These are phyloP conservation scores for Bombus soroeensis DNA, from an alignment of 1,140 invertebrate species.

Conservation along the genomic window DNA sequence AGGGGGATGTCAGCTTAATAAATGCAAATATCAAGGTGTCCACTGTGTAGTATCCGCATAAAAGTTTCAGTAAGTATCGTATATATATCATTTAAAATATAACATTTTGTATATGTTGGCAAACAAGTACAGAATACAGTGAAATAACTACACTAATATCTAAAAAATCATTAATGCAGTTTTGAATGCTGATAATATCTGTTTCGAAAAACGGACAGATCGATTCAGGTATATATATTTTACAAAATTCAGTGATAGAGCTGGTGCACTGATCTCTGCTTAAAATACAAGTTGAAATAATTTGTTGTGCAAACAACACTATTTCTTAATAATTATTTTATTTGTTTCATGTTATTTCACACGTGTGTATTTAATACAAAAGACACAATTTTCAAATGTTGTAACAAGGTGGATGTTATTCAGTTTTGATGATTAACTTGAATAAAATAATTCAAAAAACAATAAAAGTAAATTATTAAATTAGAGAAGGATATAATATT, in stretches of 20 bases:
- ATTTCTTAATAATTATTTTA: conserved; percentile 8
- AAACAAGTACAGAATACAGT: conserved; percentile 5
- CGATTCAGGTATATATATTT: conserved; percentile 29
- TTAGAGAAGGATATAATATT: neutral
- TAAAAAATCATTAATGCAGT: conserved; percentile 1
- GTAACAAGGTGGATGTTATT: conserved; percentile 70
- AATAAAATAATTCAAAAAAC: neutral
- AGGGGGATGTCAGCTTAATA: conserved; percentile 66
- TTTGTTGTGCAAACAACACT: neutral
- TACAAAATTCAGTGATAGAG: neutral
- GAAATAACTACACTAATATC: conserved; percentile 39
- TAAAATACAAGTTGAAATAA: conserved; percentile 8
- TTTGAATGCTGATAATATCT: conserved; percentile 18
- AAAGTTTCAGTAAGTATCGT: conserved; percentile 66
- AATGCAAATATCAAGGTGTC: conserved; percentile 66
- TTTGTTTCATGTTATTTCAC: conserved; percentile 13
- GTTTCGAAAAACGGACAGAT: conserved; percentile 21
- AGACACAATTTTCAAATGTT: conserved; percentile 24
- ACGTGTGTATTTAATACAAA: conserved; percentile 1
- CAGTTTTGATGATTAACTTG: conserved; percentile 65
- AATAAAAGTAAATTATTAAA: neutral
- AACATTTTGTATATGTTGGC: conserved; percentile 36
- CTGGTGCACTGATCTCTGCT: neutral
- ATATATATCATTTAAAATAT: conserved; percentile 56
- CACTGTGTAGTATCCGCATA: conserved; percentile 65